A percentile compares a stretch with the other conserved stretches of the same genome.
Conservation (phyloP, 1,140 invertebrate genomes). For the Epicauta chinensis region DNA sequence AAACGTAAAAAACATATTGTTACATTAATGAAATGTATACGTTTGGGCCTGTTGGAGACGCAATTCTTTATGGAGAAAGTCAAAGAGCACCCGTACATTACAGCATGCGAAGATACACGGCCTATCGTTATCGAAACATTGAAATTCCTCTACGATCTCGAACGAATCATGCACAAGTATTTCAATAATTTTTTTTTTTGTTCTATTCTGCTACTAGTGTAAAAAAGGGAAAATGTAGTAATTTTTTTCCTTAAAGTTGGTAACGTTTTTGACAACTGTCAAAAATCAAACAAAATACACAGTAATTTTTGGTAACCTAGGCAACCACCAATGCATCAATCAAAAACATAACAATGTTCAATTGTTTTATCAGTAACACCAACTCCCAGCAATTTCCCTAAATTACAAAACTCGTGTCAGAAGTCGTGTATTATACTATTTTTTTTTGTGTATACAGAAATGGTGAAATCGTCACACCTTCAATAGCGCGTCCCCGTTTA, state of each 20-base stretch:
- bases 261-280: no score
- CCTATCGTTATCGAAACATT: constrained; percentile 69
- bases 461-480: constrained; percentile 55
- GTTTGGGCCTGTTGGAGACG: constrained; percentile 78
- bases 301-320: no score
- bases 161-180: constrained; percentile 54
- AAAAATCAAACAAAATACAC: background rate
- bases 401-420: no score
- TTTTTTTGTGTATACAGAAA: constrained; percentile 37
- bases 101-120: constrained; percentile 55
- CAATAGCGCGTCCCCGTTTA: constrained; percentile 57
- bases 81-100: constrained; percentile 58
- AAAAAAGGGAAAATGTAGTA: no score
- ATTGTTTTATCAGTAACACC: no score
- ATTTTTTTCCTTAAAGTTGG: no score
- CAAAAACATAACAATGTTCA: no score
- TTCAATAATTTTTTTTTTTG: background rate
- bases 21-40: constrained; percentile 66
- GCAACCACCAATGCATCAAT: no score
- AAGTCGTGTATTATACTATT: background rate
- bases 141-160: constrained; percentile 67
- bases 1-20: constrained; percentile 38
- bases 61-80: constrained; percentile 68
- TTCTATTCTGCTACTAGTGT: no score
- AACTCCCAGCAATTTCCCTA: no score